Evolutionary conservation across 2,888 invertebrate genomes (phyloP).

Genomic region (Odontocolon sp.): DNA sequence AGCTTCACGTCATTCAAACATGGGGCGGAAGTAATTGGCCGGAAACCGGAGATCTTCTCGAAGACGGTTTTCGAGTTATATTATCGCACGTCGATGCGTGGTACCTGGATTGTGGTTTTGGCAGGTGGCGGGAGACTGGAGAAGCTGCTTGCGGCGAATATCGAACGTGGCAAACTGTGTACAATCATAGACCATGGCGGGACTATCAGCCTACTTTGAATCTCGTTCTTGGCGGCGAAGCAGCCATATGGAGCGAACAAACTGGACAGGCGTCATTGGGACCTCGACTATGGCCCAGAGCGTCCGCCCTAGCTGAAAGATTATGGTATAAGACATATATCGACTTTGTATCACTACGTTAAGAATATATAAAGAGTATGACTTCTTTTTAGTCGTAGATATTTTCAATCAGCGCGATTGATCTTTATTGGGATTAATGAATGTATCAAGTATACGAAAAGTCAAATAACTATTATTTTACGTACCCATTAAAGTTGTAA

Average conservation of each 20-base stretch:
- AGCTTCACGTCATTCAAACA: constrained; percentile 88
- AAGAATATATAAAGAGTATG: no score
- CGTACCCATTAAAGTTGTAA: no score
- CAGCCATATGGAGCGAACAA: constrained; percentile 93
- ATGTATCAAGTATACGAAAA: no score
- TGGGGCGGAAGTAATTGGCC: constrained; percentile 93
- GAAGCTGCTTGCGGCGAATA: constrained; percentile 94
- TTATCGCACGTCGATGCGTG: constrained; percentile 93
- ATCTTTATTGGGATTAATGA: background rate
- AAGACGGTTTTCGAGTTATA: constrained; percentile 89
- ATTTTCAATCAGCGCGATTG: no score
- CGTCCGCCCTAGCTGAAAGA: constrained; percentile 91
- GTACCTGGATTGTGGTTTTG: constrained; percentile 94
- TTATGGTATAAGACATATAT: constrained; percentile 83
- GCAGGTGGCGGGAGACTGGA: constrained; percentile 91
- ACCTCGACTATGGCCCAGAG: constrained; percentile 91
- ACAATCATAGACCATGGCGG: constrained; percentile 91
- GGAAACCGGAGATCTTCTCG: constrained; percentile 89
- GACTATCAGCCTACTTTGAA: constrained; percentile 76
- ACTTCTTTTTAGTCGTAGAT: no score
- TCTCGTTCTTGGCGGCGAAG: constrained; percentile 88
- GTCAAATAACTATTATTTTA: no score
- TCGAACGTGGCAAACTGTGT: constrained; percentile 93
- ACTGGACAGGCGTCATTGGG: constrained; percentile 88
- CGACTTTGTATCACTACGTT: no score